These are phyloP conservation scores for Huso huso DNA, from an alignment of 2,797 vertebrate genomes.

Conservation along the genomic window DNA sequence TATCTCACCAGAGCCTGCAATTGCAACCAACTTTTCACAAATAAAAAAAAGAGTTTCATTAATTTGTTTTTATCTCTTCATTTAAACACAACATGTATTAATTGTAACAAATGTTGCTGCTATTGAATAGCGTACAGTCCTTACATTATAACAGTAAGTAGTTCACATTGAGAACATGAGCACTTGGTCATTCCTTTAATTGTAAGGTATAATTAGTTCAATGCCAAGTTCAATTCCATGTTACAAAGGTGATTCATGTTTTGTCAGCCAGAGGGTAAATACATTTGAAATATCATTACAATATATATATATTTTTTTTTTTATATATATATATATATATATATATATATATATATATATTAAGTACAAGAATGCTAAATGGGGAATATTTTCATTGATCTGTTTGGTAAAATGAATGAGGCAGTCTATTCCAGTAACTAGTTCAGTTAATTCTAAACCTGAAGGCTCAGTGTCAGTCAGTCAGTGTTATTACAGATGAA, in stretches of 20 bases:
- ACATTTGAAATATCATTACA: slow-evolving; percentile 13
- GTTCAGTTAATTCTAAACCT: no score
- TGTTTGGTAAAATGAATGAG: background rate
- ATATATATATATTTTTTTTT: background rate
- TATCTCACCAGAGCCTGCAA: background rate
- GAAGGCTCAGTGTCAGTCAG: no score
- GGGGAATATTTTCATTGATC: background rate
- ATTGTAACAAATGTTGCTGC: no score
- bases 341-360: no score
- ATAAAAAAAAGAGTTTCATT: background rate
- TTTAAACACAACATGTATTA: background rate
- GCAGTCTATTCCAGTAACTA: no score
- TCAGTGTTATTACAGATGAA: no score
- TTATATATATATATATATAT: no score
- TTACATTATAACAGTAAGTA: no score
- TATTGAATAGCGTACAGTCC: no score
- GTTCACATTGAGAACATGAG: background rate
- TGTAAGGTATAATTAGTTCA: slow-evolving; percentile 25
- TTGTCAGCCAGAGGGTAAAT: slow-evolving; percentile 25
- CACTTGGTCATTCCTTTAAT: slow-evolving; percentile 21
- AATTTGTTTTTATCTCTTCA: background rate
- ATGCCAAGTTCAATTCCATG: slow-evolving; percentile 22
- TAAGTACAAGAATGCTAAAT: slow-evolving; percentile 8
- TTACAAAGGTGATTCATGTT: slow-evolving; percentile 19
- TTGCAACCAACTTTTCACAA: background rate